Percentiles rank a stretch among this genome's conserved stretches.
These are phyloP conservation scores for Oscheius sp. DNA, from an alignment of 2,888 invertebrate genomes.

Conservation along the genomic window DNA sequence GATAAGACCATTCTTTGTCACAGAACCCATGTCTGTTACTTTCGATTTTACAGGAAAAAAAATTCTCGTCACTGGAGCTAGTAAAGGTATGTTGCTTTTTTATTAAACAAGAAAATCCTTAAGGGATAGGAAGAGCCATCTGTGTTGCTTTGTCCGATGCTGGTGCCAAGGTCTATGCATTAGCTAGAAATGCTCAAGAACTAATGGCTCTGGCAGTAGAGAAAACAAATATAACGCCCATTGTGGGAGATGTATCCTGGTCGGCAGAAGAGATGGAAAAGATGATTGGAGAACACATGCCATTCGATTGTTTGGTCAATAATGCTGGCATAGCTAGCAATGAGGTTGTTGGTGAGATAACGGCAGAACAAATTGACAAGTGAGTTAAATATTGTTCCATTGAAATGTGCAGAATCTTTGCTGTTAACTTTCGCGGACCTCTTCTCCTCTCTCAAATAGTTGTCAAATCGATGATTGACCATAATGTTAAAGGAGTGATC, in stretches of 20 bases:
- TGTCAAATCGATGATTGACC: constrained; percentile 34
- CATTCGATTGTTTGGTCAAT: constrained; percentile 52
- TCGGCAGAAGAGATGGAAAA: constrained; percentile 40
- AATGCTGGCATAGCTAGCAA: constrained; percentile 51
- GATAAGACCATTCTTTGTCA: constrained; percentile 17
- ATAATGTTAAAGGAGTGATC: constrained; percentile 41
- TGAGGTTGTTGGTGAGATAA: constrained; percentile 42
- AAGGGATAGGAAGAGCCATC: constrained; percentile 42
- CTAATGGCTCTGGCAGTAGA: constrained; percentile 30
- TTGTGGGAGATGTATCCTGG: constrained; percentile 43
- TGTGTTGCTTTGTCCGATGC: constrained; percentile 39
- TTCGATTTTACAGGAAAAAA: constrained; percentile 50
- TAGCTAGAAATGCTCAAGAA: constrained; percentile 41
- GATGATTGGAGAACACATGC: constrained; percentile 36
- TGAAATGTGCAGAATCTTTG: constrained; percentile 39
- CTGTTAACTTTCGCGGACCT: constrained; percentile 48
- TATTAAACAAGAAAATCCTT: neutral
- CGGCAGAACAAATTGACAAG: constrained; percentile 42
- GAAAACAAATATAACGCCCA: neutral
- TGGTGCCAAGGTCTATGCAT: constrained; percentile 47
- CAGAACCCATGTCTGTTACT: constrained; percentile 17
- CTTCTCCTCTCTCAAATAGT: constrained; percentile 49
- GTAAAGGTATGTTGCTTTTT: constrained; percentile 40
- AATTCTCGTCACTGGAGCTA: constrained; percentile 56
- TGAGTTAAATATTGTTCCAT: constrained; percentile 9